Percentiles rank a stretch among this genome's conserved stretches.
Evolutionary conservation across 2,888 invertebrate species (phyloP).

Genomic region (Agrochola circellaris): DNA sequence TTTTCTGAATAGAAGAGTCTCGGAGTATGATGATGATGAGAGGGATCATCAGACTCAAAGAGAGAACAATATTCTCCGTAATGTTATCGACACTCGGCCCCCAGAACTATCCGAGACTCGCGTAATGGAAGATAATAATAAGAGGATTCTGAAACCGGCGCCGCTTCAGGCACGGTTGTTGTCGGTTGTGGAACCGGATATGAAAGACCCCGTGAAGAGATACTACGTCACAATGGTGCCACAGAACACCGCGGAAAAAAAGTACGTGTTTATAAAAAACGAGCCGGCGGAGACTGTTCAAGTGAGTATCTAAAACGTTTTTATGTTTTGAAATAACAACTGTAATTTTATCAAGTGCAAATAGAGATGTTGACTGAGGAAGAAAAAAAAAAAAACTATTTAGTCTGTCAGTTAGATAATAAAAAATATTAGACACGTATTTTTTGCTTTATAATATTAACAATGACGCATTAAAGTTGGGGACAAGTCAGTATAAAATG

Average conservation of each 20-base stretch:
- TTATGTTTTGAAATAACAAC: background rate
- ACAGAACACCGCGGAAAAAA: conserved; percentile 90
- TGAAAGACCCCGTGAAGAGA: conserved; percentile 81
- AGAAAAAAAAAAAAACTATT: too few relatives aligned
- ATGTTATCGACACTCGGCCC: conserved; percentile 76
- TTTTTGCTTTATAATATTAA: too few relatives aligned
- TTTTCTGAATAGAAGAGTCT: conserved; percentile 83
- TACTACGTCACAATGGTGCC: conserved; percentile 84
- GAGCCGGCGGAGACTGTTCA: conserved; percentile 88
- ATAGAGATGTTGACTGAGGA: background rate
- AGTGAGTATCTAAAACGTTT: conserved; percentile 72
- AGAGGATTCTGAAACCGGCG: conserved; percentile 86
- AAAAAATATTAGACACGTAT: too few relatives aligned
- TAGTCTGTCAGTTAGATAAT: too few relatives aligned
- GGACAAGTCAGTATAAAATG: too few relatives aligned
- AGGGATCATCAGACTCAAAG: conserved; percentile 75
- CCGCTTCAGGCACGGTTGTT: conserved; percentile 84
- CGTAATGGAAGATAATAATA: conserved; percentile 78
- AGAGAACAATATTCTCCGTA: conserved; percentile 76
- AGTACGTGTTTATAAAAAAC: conserved; percentile 92
- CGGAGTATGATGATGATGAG: conserved; percentile 87
- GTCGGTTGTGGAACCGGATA: conserved; percentile 81
- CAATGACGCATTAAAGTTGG: too few relatives aligned
- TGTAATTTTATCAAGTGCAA: background rate
- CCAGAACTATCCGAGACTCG: conserved; percentile 83